phyloP scores from a whole-genome alignment of 2,888 invertebrate genomes.

The Blera fallax region DNA sequence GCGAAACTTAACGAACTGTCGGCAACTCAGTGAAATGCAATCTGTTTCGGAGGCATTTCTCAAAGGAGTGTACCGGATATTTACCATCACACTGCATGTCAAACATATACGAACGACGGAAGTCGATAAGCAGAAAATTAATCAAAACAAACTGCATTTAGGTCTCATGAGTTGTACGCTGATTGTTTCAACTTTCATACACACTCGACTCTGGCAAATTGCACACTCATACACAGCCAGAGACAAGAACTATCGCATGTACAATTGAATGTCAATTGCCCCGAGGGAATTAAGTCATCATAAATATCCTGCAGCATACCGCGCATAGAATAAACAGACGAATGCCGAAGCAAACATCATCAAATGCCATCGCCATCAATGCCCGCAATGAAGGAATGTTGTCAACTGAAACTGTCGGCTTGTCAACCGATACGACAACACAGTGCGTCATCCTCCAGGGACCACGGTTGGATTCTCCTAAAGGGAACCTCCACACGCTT shows the following conservation, averaged over 20 bases:
- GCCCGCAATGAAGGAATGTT: conserved; percentile 54
- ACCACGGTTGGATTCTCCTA: conserved; percentile 6
- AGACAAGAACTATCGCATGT: conserved; percentile 40
- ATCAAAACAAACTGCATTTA: conserved; percentile 72
- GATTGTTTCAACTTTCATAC: conserved; percentile 55
- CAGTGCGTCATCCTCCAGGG: conserved; percentile 45
- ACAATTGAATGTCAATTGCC: conserved; percentile 72
- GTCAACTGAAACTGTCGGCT: conserved; percentile 62
- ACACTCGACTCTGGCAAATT: conserved; percentile 17
- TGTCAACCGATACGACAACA: conserved; percentile 33
- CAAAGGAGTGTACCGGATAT: conserved; percentile 72
- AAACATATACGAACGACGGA: conserved; percentile 67
- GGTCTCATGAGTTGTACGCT: conserved; percentile 48
- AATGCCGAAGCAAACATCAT: conserved; percentile 64
- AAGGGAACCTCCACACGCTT: conserved; percentile 28
- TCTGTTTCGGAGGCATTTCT: conserved; percentile 57
- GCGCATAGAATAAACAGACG: conserved; percentile 56
- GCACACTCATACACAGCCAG: conserved; percentile 10
- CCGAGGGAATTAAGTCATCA: conserved; percentile 71
- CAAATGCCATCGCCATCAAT: conserved; percentile 67
- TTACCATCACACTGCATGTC: conserved; percentile 65
- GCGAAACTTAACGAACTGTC: conserved; percentile 24
- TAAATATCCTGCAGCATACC: conserved; percentile 69
- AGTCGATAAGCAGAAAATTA: conserved; percentile 73
- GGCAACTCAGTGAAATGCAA: conserved; percentile 51